Conservation (phyloP, 2,888 invertebrate genomes). For the Junonia oenone region DNA sequence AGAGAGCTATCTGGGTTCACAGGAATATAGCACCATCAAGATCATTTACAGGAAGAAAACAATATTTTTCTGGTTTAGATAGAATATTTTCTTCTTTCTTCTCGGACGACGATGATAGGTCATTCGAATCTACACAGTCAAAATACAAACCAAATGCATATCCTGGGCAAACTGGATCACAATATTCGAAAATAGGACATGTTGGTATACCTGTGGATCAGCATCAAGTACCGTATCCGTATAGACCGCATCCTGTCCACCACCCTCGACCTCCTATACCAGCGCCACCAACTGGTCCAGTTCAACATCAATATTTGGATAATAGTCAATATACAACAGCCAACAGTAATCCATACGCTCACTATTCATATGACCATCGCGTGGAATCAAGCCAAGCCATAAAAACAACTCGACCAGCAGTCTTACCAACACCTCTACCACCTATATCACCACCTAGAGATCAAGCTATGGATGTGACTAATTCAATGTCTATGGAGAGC, state of each 20-base stretch:
- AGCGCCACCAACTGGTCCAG: conserved; percentile 40
- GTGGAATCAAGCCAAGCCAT: conserved; percentile 42
- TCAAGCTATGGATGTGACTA: conserved; percentile 40
- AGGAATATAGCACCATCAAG: conserved; percentile 53
- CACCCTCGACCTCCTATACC: conserved; percentile 46
- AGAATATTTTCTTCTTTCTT: conserved; percentile 65
- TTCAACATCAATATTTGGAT: conserved; percentile 47
- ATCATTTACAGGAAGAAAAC: conserved; percentile 38
- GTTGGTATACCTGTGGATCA: conserved; percentile 45
- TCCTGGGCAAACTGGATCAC: conserved; percentile 37
- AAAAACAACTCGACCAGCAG: conserved; percentile 55
- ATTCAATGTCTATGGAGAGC: conserved; percentile 36
- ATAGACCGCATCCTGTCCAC: conserved; percentile 48
- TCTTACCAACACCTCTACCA: conserved; percentile 52
- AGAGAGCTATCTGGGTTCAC: conserved; percentile 62
- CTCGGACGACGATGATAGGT: conserved; percentile 50
- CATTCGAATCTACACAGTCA: conserved; percentile 36
- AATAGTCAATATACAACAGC: conserved; percentile 28
- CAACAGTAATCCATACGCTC: conserved; percentile 30
- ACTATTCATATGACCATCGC: conserved; percentile 44
- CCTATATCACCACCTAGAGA: conserved; percentile 37
- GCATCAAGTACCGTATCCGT: conserved; percentile 47
- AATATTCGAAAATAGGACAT: conserved; percentile 50
- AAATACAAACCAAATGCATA: conserved; percentile 44
- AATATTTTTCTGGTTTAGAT: conserved; percentile 49